Conservation (phyloP, 2,888 invertebrate species). For the Phlogophora meticulosa region DNA sequence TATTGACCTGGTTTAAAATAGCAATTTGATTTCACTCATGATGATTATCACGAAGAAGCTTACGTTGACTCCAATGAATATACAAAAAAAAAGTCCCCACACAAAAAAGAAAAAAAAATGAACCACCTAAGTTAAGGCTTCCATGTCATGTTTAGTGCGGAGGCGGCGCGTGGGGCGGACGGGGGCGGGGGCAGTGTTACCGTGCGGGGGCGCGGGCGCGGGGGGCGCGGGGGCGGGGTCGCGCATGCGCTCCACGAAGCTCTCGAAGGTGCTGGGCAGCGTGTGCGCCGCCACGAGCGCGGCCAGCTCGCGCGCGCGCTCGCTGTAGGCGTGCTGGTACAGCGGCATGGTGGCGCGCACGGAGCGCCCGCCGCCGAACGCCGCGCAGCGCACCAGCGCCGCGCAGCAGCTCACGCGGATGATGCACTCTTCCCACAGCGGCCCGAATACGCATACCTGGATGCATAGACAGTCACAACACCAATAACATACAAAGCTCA, state of each 20-base stretch:
- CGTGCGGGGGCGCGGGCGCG: slow-evolving; percentile 42
- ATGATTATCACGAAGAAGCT: slow-evolving; percentile 32
- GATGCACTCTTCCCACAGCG: slow-evolving; percentile 97
- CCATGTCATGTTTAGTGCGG: slow-evolving; percentile 44
- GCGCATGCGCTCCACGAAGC: slow-evolving; percentile 90
- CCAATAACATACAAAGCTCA: too few relatives aligned
- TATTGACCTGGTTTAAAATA: slow-evolving; percentile 1
- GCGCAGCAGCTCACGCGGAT: slow-evolving; percentile 92
- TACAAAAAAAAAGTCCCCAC: slow-evolving; percentile 1
- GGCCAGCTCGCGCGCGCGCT: slow-evolving; percentile 96
- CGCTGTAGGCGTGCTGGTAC: slow-evolving; percentile 98
- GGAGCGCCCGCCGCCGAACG: slow-evolving; percentile 97
- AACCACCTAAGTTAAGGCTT: slow-evolving; percentile 48
- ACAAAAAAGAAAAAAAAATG: slow-evolving; percentile 35
- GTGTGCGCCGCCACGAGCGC: slow-evolving; percentile 96
- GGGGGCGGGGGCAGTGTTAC: slow-evolving; percentile 51
- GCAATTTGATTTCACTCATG: slow-evolving; percentile 5
- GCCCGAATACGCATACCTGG: slow-evolving; percentile 98
- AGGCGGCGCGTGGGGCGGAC: slow-evolving; percentile 42
- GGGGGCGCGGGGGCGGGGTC: slow-evolving; percentile 75
- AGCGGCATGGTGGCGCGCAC: slow-evolving; percentile 97
- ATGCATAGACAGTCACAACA: too few relatives aligned
- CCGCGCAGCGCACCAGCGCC: slow-evolving; percentile 96
- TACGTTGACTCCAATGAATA: not conserved
- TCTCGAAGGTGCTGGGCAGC: slow-evolving; percentile 97